A percentile compares a stretch with the other conserved stretches of the same genome.
These are phyloP conservation scores for Tribolium madens DNA, from an alignment of 1,140 invertebrate genomes.

Conservation along the genomic window DNA sequence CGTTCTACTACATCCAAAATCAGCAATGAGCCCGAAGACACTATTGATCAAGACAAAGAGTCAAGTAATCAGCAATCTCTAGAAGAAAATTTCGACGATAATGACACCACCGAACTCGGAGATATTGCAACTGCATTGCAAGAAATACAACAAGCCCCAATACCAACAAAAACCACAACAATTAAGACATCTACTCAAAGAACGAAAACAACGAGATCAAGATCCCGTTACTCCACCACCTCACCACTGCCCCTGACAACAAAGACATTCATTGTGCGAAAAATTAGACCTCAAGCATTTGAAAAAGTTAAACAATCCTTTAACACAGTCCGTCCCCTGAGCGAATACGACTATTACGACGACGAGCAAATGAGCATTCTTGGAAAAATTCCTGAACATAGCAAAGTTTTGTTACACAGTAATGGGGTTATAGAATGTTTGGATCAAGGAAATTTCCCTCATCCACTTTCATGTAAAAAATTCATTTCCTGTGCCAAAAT, in stretches of 20 bases:
- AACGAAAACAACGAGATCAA: not conserved
- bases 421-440: conserved; percentile 81
- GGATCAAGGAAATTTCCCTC: conserved; percentile 89
- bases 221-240: conserved; percentile 35
- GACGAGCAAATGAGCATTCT: conserved; percentile 71
- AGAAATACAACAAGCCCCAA: conserved; percentile 59
- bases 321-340: conserved; percentile 34
- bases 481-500: conserved; percentile 89
- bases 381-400: conserved; percentile 65
- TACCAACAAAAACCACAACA: conserved; percentile 47
- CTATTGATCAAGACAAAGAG: conserved; percentile 54
- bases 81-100: conserved; percentile 43
- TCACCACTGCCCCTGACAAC: conserved; percentile 47
- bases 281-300: conserved; percentile 41
- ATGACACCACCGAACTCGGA: conserved; percentile 53
- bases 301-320: conserved; percentile 34
- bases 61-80: conserved; percentile 56
- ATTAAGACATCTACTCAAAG: not conserved
- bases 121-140: conserved; percentile 56
- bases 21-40: not conserved
- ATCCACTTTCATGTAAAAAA: conserved; percentile 88
- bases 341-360: conserved; percentile 76
- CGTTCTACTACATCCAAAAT: not conserved
- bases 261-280: conserved; percentile 33
- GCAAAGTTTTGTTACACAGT: conserved; percentile 66